These are phyloP conservation scores for Drosophila gaucha DNA, from an alignment of 2,888 invertebrate genomes.

Conservation along the genomic window DNA sequence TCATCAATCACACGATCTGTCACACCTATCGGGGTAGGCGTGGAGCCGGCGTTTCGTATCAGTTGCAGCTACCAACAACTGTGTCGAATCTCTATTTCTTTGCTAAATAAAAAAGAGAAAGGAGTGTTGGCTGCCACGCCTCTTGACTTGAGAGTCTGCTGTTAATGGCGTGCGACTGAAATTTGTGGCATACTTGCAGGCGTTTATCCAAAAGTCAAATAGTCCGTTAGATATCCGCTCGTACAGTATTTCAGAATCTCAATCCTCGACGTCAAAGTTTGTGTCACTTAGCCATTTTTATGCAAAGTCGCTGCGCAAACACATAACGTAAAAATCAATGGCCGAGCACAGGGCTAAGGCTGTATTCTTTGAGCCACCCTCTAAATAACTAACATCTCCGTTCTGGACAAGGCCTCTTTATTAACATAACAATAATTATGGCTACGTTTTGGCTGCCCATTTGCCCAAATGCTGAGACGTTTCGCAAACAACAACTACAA, in stretches of 20 bases:
- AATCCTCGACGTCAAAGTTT: slow-evolving; percentile 31
- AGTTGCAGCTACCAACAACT: slow-evolving; percentile 55
- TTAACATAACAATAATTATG: slow-evolving; percentile 80
- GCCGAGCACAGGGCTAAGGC: slow-evolving; percentile 20
- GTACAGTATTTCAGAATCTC: slow-evolving; percentile 17
- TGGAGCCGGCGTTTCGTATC: slow-evolving; percentile 43
- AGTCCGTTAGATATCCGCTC: slow-evolving; percentile 9
- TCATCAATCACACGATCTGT: slow-evolving; percentile 83
- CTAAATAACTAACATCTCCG: slow-evolving; percentile 16
- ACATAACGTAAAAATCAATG: slow-evolving; percentile 69
- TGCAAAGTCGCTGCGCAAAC: slow-evolving; percentile 73
- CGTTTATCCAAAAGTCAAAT: slow-evolving; percentile 50
- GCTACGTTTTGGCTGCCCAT: slow-evolving; percentile 59
- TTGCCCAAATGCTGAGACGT: slow-evolving; percentile 53
- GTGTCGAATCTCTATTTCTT: slow-evolving; percentile 50
- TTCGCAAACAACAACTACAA: slow-evolving; percentile 56
- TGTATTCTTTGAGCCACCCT: slow-evolving; percentile 40
- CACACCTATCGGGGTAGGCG: slow-evolving; percentile 79
- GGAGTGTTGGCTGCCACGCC: slow-evolving; percentile 71
- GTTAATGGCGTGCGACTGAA: slow-evolving; percentile 57
- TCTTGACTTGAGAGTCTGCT: slow-evolving; percentile 43
- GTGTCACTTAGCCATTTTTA: slow-evolving; percentile 63
- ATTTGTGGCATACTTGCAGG: slow-evolving; percentile 60
- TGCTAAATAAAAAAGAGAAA: slow-evolving; percentile 27
- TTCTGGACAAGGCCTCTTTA: slow-evolving; percentile 34